Evolutionary conservation across 2,888 invertebrate species (phyloP).

Genomic region (Lepas anatifera): DNA sequence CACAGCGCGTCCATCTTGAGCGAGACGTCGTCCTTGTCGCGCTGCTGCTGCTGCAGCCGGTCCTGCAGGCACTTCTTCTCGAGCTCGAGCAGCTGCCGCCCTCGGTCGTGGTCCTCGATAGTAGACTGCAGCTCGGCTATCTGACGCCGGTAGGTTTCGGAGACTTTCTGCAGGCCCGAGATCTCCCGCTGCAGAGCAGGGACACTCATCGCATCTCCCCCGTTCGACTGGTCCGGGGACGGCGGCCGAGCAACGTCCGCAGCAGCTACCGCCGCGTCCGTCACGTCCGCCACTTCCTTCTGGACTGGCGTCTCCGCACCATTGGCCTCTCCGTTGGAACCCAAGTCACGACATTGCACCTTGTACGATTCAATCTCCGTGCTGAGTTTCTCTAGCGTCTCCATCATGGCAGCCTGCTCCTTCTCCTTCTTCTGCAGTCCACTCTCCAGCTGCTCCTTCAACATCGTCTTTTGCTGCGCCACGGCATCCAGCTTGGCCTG

Average conservation of each 20-base stretch:
- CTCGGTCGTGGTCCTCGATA: neutral
- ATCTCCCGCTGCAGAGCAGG: neutral
- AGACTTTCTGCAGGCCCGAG: neutral
- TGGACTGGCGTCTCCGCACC: neutral
- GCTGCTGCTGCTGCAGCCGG: conserved; percentile 4
- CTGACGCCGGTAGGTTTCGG: neutral
- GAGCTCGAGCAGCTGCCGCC: conserved; percentile 1
- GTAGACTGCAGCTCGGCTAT: neutral
- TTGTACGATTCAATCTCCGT: neutral
- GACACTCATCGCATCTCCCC: neutral
- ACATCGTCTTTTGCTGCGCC: neutral
- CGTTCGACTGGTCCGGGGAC: neutral
- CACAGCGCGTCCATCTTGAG: conserved; percentile 7
- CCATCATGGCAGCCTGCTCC: neutral
- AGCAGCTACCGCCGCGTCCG: neutral
- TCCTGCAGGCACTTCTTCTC: conserved; percentile 10
- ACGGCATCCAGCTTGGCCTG: neutral
- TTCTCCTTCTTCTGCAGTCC: neutral
- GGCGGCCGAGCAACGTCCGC: neutral
- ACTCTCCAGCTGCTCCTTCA: neutral
- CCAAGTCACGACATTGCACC: neutral
- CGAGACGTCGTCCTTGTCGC: conserved; percentile 7
- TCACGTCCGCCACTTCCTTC: neutral
- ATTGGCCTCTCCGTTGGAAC: neutral
- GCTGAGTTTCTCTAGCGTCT: neutral